These are phyloP conservation scores for Enteromius afrohamiltoni DNA, from an alignment of 2,797 vertebrate genomes.

Conservation along the genomic window DNA sequence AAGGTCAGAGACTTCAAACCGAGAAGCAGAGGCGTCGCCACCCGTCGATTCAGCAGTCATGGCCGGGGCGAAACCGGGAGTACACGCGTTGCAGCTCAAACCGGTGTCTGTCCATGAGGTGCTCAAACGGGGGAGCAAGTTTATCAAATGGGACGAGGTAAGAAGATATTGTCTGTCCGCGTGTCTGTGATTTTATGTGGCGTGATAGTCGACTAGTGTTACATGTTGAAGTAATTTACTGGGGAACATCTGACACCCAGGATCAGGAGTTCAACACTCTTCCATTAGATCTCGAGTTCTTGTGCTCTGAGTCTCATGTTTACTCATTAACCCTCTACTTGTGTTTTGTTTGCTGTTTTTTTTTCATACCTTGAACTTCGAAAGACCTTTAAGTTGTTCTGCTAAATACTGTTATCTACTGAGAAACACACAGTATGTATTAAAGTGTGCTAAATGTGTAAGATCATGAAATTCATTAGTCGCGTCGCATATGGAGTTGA, in stretches of 20 bases:
- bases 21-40: constrained; percentile 74
- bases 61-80: constrained; percentile 91
- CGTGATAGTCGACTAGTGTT: constrained; percentile 18
- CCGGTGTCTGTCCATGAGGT: constrained; percentile 84
- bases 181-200: constrained; percentile 20
- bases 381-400: constrained; percentile 5
- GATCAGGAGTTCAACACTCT: not conserved
- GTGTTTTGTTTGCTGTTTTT: not conserved
- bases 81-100: constrained; percentile 90
- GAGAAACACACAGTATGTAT: not conserved
- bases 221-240: constrained; percentile 29
- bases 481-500: not conserved
- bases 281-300: constrained; percentile 17
- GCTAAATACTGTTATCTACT: not conserved
- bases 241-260: constrained; percentile 44
- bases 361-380: not conserved
- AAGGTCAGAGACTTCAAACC: constrained; percentile 65
- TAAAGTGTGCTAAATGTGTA: not conserved
- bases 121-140: constrained; percentile 87
- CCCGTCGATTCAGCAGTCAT: constrained; percentile 74
- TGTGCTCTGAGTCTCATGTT: constrained; percentile 26
- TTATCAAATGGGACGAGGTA: constrained; percentile 96
- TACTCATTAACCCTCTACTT: not conserved
- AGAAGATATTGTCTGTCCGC: constrained; percentile 56
- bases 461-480: not conserved